Percentiles rank a stretch among this genome's conserved stretches.
These are phyloP conservation scores for Dascillus cervinus DNA, from an alignment of 2,888 invertebrate species.

Conservation along the genomic window DNA sequence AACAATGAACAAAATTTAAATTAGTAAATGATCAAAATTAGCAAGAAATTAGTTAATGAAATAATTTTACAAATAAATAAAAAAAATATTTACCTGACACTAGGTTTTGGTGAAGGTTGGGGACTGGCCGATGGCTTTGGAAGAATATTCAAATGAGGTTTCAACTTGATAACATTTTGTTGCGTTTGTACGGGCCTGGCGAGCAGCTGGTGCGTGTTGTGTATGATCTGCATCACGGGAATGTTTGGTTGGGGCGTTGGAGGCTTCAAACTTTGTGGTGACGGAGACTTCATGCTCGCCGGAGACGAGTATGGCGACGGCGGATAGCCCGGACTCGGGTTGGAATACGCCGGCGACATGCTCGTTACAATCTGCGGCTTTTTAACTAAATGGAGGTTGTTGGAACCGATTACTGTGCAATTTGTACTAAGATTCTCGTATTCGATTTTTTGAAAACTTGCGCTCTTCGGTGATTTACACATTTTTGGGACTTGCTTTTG, in stretches of 20 bases:
- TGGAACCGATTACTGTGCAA: conserved; percentile 42
- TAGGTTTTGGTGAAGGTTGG: conserved; percentile 39
- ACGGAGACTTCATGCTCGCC: conserved; percentile 38
- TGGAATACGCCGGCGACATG: conserved; percentile 38
- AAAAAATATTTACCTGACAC: conserved; percentile 33
- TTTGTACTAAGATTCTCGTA: conserved; percentile 42
- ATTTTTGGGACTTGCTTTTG: conserved; percentile 38
- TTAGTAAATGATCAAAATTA: too few relatives aligned
- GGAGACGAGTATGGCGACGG: conserved; percentile 39
- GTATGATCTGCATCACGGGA: conserved; percentile 41
- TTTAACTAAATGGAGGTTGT: conserved; percentile 41
- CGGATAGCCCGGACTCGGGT: conserved; percentile 33
- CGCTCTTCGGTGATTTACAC: conserved; percentile 43
- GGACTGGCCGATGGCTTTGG: conserved; percentile 41
- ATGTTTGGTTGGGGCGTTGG: conserved; percentile 40
- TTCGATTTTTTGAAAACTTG: conserved; percentile 31
- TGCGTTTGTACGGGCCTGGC: conserved; percentile 35
- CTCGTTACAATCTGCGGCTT: conserved; percentile 37
- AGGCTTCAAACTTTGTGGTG: conserved; percentile 36
- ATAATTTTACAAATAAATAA: background rate
- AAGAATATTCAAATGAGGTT: conserved; percentile 41
- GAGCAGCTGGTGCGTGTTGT: conserved; percentile 34
- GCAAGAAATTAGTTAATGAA: too few relatives aligned
- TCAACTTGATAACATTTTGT: conserved; percentile 41
- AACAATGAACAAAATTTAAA: too few relatives aligned